Conservation (phyloP, 1,140 invertebrate species). For the Trissolcus basalis region DNA sequence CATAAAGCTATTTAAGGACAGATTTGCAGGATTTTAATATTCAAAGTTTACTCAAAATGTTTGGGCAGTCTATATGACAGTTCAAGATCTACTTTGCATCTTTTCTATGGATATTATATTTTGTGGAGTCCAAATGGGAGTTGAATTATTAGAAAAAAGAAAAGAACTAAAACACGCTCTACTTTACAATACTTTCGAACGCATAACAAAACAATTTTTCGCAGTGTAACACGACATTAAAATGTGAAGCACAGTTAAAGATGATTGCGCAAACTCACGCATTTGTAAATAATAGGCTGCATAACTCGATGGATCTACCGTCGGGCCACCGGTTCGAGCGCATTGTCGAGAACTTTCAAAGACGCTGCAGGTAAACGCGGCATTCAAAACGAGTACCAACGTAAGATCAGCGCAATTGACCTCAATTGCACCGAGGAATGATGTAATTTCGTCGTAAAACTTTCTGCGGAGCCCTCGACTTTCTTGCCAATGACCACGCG, state of each 20-base stretch:
- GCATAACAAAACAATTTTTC: too few relatives aligned
- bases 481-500: conserved; percentile 20
- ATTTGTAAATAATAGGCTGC: conserved; percentile 11
- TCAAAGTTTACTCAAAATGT: too few relatives aligned
- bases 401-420: conserved; percentile 48
- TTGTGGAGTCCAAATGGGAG: too few relatives aligned
- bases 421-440: conserved; percentile 59
- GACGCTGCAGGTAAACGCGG: conserved; percentile 31
- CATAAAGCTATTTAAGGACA: too few relatives aligned
- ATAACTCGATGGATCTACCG: conserved; percentile 19
- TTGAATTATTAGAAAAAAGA: too few relatives aligned
- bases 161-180: too few relatives aligned
- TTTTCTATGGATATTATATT: too few relatives aligned
- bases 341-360: conserved; percentile 39
- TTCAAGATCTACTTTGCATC: too few relatives aligned
- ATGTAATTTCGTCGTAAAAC: conserved; percentile 56
- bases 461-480: conserved; percentile 12
- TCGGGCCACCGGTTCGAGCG: conserved; percentile 10
- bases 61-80: too few relatives aligned
- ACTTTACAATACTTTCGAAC: neutral
- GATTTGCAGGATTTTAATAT: too few relatives aligned
- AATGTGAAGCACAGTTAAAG: too few relatives aligned
- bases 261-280: neutral
- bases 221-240: too few relatives aligned
- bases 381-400: conserved; percentile 25